phyloP scores from a whole-genome alignment of 2,888 invertebrate genomes.

The Agriopis leucophaearia region DNA sequence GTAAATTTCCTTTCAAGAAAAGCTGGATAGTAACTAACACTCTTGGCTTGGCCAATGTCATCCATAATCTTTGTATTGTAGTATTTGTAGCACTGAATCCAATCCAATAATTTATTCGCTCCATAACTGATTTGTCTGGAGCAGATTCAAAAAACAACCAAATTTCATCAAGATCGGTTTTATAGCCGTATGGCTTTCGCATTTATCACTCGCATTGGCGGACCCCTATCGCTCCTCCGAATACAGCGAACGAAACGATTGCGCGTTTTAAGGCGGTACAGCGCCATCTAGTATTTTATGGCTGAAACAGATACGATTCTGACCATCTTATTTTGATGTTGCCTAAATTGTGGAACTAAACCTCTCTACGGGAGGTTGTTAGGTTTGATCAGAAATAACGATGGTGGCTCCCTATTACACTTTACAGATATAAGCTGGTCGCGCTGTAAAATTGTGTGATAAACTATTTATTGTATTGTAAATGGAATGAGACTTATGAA shows the following conservation, averaged over 20 bases:
- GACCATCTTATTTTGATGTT: not conserved
- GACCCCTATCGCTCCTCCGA: not conserved
- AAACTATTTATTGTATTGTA: not conserved
- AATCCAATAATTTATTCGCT: too few species aligned
- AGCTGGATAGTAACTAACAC: too few species aligned
- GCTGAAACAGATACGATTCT: not conserved
- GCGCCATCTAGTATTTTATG: not conserved
- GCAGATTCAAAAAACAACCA: not conserved
- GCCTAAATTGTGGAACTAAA: not conserved
- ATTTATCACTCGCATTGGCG: not conserved
- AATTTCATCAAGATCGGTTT: constrained; percentile 8
- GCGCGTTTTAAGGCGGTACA: not conserved
- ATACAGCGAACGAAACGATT: not conserved
- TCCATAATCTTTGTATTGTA: too few species aligned
- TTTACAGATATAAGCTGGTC: not conserved
- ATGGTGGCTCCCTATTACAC: not conserved
- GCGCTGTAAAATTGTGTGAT: not conserved
- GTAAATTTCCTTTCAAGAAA: too few species aligned
- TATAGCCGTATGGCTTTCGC: not conserved
- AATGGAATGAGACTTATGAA: constrained; percentile 22
- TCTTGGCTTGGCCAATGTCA: too few species aligned
- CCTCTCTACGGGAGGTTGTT: not conserved
- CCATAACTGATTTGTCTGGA: not conserved
- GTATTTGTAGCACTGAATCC: too few species aligned
- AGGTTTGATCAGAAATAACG: not conserved